Base-by-base conservation (phyloP, 2,797 vertebrate species). In the Iguana delicatissima region DNA sequence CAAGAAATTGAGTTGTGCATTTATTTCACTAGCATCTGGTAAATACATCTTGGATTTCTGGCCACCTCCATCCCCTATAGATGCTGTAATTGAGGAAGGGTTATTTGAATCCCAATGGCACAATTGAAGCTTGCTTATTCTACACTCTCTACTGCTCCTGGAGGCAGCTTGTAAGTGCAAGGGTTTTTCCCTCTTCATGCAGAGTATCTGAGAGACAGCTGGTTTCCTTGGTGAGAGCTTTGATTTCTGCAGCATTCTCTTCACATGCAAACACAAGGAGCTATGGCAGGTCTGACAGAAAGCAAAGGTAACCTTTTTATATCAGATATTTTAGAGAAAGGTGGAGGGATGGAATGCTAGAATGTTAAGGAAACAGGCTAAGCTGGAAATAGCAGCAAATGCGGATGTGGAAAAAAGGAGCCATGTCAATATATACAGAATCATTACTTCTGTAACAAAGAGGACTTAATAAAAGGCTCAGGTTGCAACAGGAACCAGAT, bases 251-350 rank as follows among this genome's bases (percentile, higher is more conserved):
- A 88, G 83, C 85, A 91, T 89, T 69, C 74, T 95, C 87, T 82
- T 80, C 89, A 89, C 88, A 87, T 89, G 90, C 89, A 90, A 96
- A 80, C 46, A 80, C 91, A 93, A 64, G 77, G 91, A 95, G 89
- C 89, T 8, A 16, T n/a, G 80, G 81, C 90, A 90, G 89, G 93
- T 90, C 82, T 35, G 64, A 62, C 92, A 92, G 93, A 85, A 93
- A 90, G 88, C 92, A 85, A 92, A 97, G 96, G 96, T 97, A 97
- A 97, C 92, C 0, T 89, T 95, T 96, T 92, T 95, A 80, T 86
- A 50, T 92, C 87, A 89, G 86, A 6, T 93, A 87, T 80, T 86
- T 94, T 38, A 87, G 80, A 91, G 79, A 88, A 92, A 87, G 74
- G 14, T 57, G 46, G 77, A 89, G 92, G 83, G 74, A 69, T 0